phyloP scores from a whole-genome alignment of 2,888 invertebrate species.

The Drosophila tanythrix region DNA sequence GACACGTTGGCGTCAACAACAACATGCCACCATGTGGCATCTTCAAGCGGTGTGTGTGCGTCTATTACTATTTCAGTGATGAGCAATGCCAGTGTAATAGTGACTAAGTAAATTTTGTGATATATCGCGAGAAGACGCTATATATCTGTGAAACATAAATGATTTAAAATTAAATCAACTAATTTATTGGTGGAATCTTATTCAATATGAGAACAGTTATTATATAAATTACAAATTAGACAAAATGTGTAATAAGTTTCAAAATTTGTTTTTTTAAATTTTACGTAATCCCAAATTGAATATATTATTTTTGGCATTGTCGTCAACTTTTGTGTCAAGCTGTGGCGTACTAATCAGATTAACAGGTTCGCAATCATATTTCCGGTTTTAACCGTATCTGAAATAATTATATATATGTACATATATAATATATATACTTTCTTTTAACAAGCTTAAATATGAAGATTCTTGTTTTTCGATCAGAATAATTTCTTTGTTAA shows the following conservation, averaged over 20 bases:
- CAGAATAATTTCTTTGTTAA: neutral
- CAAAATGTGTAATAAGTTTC: neutral
- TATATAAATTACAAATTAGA: neutral
- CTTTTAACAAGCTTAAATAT: neutral
- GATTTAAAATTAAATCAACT: neutral
- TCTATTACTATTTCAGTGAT: slow-evolving; percentile 9
- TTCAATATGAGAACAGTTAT: neutral
- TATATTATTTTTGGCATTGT: neutral
- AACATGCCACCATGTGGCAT: slow-evolving; percentile 41
- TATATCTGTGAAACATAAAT: neutral
- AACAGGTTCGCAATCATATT: neutral
- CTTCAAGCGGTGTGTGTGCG: slow-evolving; percentile 19
- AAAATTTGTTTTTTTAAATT: neutral
- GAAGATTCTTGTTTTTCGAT: neutral
- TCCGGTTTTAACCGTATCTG: neutral
- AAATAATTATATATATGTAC: no score
- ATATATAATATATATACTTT: neutral
- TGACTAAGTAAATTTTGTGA: neutral
- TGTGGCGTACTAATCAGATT: neutral
- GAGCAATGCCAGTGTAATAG: neutral
- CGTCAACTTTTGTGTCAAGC: no score
- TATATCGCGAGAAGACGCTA: neutral
- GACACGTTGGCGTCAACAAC: slow-evolving; percentile 69
- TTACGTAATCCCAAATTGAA: neutral
- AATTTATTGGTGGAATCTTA: neutral